A percentile compares a stretch with the other conserved stretches of the same genome.
These are phyloP conservation scores for Meliscaeva auricollis DNA, from an alignment of 2,888 invertebrate species.

Conservation along the genomic window DNA sequence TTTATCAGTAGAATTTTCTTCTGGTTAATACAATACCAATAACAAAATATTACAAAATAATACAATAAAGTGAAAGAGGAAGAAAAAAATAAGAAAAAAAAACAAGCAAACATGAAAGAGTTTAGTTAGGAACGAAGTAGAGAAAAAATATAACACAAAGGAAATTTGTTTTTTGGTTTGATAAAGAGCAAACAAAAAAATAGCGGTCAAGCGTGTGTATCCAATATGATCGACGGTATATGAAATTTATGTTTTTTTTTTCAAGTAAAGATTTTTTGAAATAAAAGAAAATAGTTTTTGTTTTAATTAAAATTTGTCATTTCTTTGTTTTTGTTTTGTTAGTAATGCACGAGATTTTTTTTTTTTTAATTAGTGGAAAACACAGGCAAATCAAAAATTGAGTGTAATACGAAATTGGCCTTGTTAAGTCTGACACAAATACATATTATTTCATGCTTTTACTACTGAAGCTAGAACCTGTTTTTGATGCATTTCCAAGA, in stretches of 20 bases:
- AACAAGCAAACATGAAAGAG: not conserved
- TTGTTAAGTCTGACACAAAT: constrained; percentile 65
- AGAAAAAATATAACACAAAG: constrained; percentile 27
- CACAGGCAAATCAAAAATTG: constrained; percentile 28
- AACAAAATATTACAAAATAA: not conserved
- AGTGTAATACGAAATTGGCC: constrained; percentile 77
- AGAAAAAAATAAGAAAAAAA: constrained; percentile 56
- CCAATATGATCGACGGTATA: constrained; percentile 57
- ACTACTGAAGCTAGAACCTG: not conserved
- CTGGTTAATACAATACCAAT: constrained; percentile 71
- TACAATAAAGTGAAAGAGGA: constrained; percentile 52
- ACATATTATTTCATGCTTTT: constrained; percentile 44
- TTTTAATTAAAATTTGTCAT: constrained; percentile 55
- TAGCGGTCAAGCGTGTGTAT: constrained; percentile 49
- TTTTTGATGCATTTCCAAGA: not conserved
- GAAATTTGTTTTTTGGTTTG: constrained; percentile 4
- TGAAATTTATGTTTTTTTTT: constrained; percentile 48
- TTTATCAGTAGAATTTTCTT: constrained; percentile 33
- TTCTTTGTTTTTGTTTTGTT: constrained; percentile 32
- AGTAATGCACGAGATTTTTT: constrained; percentile 41
- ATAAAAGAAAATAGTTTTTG: constrained; percentile 66
- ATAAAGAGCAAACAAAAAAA: not conserved
- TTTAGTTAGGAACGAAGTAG: not conserved
- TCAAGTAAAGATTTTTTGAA: constrained; percentile 54
- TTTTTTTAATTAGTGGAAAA: constrained; percentile 36